Percentiles rank a stretch among this genome's conserved stretches.
phyloP scores from a whole-genome alignment of 1,140 invertebrate genomes.

The Conus ventricosus region DNA sequence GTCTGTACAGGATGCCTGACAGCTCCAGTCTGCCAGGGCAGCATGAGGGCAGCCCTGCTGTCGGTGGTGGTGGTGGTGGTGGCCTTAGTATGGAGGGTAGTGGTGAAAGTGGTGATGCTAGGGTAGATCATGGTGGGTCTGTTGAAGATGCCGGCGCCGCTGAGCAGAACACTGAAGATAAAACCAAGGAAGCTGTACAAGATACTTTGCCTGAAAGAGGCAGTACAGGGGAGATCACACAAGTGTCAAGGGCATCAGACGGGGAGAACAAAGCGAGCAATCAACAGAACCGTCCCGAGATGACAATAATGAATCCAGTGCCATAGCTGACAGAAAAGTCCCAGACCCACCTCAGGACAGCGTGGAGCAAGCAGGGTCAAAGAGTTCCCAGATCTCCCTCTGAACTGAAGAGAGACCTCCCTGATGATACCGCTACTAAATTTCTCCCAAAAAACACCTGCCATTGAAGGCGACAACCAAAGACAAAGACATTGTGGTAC shows the following conservation, averaged over 20 bases:
- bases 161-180: neutral
- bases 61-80: neutral
- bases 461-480: neutral
- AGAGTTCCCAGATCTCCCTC: neutral
- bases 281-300: neutral
- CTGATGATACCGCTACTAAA: neutral
- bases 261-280: neutral
- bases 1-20: constrained; percentile 11
- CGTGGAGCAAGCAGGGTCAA: neutral
- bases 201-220: neutral
- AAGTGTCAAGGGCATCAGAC: neutral
- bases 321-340: neutral
- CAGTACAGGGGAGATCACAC: neutral
- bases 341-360: neutral
- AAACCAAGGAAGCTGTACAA: neutral
- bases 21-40: neutral
- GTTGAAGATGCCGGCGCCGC: neutral
- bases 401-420: neutral
- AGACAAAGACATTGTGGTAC: neutral
- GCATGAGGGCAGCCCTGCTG: neutral
- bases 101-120: neutral
- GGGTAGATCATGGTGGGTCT: neutral
- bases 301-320: neutral
- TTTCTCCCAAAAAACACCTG: neutral
- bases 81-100: neutral